Percentiles rank a stretch among this genome's conserved stretches.
Evolutionary conservation across 2,888 invertebrate species (phyloP).

Genomic region (Hirtodrosophila histrioides): DNA sequence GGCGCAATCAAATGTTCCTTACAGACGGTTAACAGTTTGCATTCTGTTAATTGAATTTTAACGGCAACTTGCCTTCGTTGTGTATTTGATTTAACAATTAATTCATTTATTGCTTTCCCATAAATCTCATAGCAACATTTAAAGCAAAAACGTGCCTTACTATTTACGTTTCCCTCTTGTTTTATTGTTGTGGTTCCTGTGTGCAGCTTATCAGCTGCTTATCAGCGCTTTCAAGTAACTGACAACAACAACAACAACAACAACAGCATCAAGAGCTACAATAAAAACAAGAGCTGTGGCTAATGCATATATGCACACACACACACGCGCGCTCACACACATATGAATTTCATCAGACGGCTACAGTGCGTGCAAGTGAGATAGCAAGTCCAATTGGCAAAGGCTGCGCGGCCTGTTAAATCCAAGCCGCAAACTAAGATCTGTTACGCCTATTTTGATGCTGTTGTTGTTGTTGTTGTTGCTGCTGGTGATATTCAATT

Average conservation of each 20-base stretch:
- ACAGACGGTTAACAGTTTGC: constrained; percentile 28
- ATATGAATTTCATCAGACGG: too few relatives aligned
- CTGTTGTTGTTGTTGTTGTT: constrained; percentile 7
- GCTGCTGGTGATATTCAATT: constrained; percentile 15
- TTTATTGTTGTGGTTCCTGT: neutral
- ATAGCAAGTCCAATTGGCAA: constrained; percentile 13
- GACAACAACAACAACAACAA: too few relatives aligned
- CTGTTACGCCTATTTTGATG: neutral
- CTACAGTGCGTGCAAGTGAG: constrained; percentile 13
- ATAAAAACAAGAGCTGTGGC: too few relatives aligned
- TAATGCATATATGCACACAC: too few relatives aligned
- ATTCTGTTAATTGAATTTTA: constrained; percentile 13
- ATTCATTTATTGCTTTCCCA: too few relatives aligned
- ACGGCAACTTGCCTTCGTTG: neutral
- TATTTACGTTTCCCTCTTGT: neutral
- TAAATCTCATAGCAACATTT: too few relatives aligned
- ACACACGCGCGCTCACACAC: too few relatives aligned
- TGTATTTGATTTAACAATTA: too few relatives aligned
- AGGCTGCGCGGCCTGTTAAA: constrained; percentile 8
- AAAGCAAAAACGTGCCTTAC: too few relatives aligned
- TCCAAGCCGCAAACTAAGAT: constrained; percentile 17
- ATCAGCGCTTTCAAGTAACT: neutral
- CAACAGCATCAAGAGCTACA: too few relatives aligned
- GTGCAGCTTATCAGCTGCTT: neutral
- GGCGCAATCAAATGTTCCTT: neutral